Evolutionary conservation across 2,113 vertebrate species (phyloP), one percentile per base, ranked within the genome.

Genomic region (Oophaga pumilio): DNA sequence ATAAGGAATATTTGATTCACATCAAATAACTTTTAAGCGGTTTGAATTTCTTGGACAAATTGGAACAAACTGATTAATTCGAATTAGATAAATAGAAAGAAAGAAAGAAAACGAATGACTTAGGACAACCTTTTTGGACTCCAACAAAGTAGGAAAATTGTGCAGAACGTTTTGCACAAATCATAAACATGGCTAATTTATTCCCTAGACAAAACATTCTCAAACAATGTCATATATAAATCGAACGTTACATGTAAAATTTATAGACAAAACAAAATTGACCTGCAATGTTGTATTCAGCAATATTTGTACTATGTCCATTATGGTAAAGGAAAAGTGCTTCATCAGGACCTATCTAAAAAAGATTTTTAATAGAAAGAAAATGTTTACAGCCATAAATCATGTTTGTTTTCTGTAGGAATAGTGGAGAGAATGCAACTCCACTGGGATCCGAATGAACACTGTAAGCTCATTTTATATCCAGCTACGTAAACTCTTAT

Each of bases 301-400:
- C 84, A 77, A 85, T 82, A 52, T 20, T 33, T 18, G 52, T 62
- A 20, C 18, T 50, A 33, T 85, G 56, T 66, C 68, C 76, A 85
- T 86, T n/a, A 79, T 79, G 62, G 59, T 52, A 79, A 57, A 57
- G 85, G 49, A 68, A 77, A 88, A 88, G 50, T 83, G 87, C 81
- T 84, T 83, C 87, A 88, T 84, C 87, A 84, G 81, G 87, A 84
- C 24, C 43, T 83, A 66, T 84, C 80, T 56, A 43, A 84, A 80
- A 80, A 33, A 83, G 57, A 88, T 88, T 84, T 83, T 88, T 84
- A 76, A 88, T 84, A 84, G 71, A 88, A 64, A 84, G 71, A 77
- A 74, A 77, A 84, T 88, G 69, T 84, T 84, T 84, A 64, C 59
- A 84, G 80, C 59, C 73, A 88, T 88, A 84, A 84, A 88, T 88